Conservation (phyloP, 2,888 invertebrate species). For the Pollenia griseotomentosa region DNA sequence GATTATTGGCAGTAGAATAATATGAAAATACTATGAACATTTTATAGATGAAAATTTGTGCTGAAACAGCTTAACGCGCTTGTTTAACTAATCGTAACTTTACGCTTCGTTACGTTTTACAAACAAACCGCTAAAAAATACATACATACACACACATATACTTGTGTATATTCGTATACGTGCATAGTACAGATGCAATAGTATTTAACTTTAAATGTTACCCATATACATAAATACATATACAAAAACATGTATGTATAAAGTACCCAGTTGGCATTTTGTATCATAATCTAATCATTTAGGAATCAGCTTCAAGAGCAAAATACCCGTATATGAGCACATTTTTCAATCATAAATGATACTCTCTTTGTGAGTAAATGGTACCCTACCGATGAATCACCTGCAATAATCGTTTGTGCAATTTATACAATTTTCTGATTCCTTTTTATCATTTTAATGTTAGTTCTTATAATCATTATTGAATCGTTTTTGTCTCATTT, state of each 20-base stretch:
- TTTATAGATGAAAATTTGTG: constrained; percentile 68
- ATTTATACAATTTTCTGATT: no score
- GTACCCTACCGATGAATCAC: no score
- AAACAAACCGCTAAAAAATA: constrained; percentile 78
- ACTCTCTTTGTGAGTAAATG: no score
- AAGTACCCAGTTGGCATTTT: not conserved
- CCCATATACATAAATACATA: not conserved
- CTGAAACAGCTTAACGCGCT: constrained; percentile 80
- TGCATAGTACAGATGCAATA: constrained; percentile 13
- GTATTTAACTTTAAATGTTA: constrained; percentile 24
- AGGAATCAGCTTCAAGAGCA: no score
- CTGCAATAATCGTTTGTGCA: no score
- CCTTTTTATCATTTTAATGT: no score
- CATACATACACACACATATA: constrained; percentile 7
- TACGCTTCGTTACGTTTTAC: constrained; percentile 82
- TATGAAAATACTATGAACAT: constrained; percentile 57
- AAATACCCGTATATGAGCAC: no score
- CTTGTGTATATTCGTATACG: not conserved
- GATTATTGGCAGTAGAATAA: constrained; percentile 58
- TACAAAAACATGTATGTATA: not conserved
- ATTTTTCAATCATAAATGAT: no score
- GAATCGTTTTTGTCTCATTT: no score
- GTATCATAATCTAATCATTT: no score
- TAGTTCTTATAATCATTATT: no score
- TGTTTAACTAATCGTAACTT: constrained; percentile 83